phyloP scores from a whole-genome alignment of 23 tunicate species.

The Trididemnum miniatum region DNA sequence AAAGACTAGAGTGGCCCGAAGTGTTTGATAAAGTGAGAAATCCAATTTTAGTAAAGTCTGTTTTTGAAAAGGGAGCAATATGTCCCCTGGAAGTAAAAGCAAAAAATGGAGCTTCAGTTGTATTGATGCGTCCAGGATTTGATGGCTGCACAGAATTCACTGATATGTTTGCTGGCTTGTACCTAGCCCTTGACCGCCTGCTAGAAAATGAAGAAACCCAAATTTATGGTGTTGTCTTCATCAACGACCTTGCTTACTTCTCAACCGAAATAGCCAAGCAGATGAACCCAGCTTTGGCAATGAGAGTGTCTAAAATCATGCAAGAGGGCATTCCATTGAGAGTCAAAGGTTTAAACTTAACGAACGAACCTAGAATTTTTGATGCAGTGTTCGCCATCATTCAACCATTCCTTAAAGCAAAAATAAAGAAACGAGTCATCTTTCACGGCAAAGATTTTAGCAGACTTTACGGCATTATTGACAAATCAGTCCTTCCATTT shows the following conservation, averaged over 20 bases:
- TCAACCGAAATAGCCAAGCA: conserved; percentile 52
- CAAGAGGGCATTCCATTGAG: conserved; percentile 74
- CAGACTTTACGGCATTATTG: conserved; percentile 43
- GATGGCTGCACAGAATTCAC: conserved; percentile 27
- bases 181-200: conserved; percentile 37
- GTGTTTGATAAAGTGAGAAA: conserved; percentile 74
- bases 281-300: conserved; percentile 59
- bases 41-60: conserved; percentile 36
- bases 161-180: conserved; percentile 50
- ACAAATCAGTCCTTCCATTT: conserved; percentile 40
- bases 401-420: conserved; percentile 64
- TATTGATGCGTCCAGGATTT: conserved; percentile 56
- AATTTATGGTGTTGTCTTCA: conserved; percentile 61
- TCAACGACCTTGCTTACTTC: conserved; percentile 49
- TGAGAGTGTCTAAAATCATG: conserved; percentile 33
- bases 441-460: conserved; percentile 49
- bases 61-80: conserved; percentile 43
- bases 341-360: conserved; percentile 49
- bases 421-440: conserved; percentile 42
- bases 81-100: conserved; percentile 36
- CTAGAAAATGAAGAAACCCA: conserved; percentile 66
- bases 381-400: conserved; percentile 50
- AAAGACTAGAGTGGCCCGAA: conserved; percentile 48
- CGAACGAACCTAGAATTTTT: conserved; percentile 68
- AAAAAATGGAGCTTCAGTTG: conserved; percentile 56